These are phyloP conservation scores for Deilephila elpenor DNA, from an alignment of 2,888 invertebrate species.

Conservation along the genomic window DNA sequence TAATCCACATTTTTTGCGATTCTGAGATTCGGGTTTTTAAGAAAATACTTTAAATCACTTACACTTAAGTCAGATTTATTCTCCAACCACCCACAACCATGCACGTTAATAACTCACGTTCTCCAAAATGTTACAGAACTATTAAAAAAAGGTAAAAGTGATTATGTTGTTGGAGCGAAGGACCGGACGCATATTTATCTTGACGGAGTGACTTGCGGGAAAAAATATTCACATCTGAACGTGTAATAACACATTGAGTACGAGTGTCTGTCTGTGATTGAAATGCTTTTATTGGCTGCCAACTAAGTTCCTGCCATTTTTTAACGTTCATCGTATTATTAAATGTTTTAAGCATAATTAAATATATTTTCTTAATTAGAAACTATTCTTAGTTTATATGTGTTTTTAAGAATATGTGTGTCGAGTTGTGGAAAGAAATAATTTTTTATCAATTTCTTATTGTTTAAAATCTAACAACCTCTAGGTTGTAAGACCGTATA, in stretches of 20 bases:
- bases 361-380: no score
- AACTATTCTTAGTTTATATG: no score
- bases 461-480: no score
- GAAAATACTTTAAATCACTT: neutral
- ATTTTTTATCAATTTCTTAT: no score
- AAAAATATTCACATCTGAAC: neutral
- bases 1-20: no score
- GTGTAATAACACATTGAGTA: neutral
- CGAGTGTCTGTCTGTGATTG: slow-evolving; percentile 4
- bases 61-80: neutral
- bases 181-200: slow-evolving; percentile 18
- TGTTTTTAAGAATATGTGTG: no score
- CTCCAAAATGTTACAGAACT: neutral
- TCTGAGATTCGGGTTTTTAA: no score
- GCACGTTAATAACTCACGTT: neutral
- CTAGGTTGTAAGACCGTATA: no score
- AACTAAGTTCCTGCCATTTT: no score
- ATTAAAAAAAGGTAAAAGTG: slow-evolving; percentile 12
- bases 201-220: neutral
- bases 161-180: slow-evolving; percentile 6
- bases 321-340: no score
- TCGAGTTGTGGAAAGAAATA: no score
- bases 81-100: neutral
- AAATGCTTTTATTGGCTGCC: neutral
- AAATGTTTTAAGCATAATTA: no score